These are phyloP conservation scores for Reinhardtius hippoglossoides DNA, from an alignment of 2,113 vertebrate species.

Conservation along the genomic window DNA sequence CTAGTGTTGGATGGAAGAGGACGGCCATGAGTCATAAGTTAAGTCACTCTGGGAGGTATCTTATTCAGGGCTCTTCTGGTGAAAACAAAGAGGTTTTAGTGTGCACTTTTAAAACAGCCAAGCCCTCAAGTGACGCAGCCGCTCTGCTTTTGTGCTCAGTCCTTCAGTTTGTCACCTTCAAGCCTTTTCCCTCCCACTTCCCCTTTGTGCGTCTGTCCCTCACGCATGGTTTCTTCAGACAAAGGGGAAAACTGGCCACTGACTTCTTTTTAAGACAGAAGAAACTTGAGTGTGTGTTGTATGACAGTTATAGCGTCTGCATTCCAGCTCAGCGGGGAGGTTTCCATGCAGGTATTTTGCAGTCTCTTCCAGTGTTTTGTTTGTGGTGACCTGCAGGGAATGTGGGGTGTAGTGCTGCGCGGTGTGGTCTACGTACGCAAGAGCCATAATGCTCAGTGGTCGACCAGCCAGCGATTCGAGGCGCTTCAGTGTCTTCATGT, in stretches of 20 bases:
- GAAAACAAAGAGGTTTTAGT: conserved; percentile 65
- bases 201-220: conserved; percentile 63
- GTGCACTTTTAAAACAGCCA: conserved; percentile 50
- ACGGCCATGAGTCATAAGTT: conserved; percentile 46
- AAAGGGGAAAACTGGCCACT: conserved; percentile 63
- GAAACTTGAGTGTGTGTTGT: conserved; percentile 42
- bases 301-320: conserved; percentile 71
- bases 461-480: conserved; percentile 86
- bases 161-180: conserved; percentile 73
- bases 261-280: conserved; percentile 50
- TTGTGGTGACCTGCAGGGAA: conserved; percentile 14
- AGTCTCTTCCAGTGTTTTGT: conserved; percentile 29
- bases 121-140: conserved; percentile 47
- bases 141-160: conserved; percentile 67
- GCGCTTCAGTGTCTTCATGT: conserved; percentile 87
- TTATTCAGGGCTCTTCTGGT: conserved; percentile 28
- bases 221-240: conserved; percentile 52
- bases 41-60: conserved; percentile 42
- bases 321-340: conserved; percentile 76
- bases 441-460: conserved; percentile 90
- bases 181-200: conserved; percentile 63
- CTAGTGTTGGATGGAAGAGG: background rate
- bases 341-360: conserved; percentile 67
- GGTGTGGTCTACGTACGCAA: conserved; percentile 85
- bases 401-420: background rate